Evolutionary conservation across 2,113 vertebrate species (phyloP).

Genomic region (Ophiodon elongatus): DNA sequence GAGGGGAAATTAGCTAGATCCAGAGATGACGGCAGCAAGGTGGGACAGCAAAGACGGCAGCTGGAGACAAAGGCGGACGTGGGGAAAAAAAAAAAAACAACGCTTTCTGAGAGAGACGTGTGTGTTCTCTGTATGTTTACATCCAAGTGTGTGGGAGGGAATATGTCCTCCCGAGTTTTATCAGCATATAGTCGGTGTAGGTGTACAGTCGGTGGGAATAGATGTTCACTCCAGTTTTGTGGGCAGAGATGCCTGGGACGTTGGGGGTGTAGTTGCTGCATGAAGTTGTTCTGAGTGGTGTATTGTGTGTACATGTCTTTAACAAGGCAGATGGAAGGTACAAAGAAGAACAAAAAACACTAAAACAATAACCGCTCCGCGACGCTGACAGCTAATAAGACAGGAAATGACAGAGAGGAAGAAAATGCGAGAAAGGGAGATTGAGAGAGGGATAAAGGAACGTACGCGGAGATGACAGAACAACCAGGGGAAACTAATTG

Average conservation of each 20-base stretch:
- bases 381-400: slow-evolving; percentile 67
- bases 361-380: slow-evolving; percentile 62
- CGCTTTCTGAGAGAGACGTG: background rate
- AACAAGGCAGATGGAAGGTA: slow-evolving; percentile 59
- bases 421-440: slow-evolving; percentile 44
- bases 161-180: slow-evolving; percentile 37
- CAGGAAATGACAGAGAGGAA: slow-evolving; percentile 68
- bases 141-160: slow-evolving; percentile 57
- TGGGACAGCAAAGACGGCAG: background rate
- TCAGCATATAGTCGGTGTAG: slow-evolving; percentile 56
- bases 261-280: slow-evolving; percentile 58
- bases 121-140: slow-evolving; percentile 57
- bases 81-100: background rate
- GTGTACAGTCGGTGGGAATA: slow-evolving; percentile 59
- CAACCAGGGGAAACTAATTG: slow-evolving; percentile 81
- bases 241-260: slow-evolving; percentile 51
- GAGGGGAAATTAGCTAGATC: slow-evolving; percentile 7
- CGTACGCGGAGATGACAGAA: slow-evolving; percentile 72
- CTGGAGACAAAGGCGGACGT: slow-evolving; percentile 8
- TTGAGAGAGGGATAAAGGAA: slow-evolving; percentile 73
- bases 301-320: slow-evolving; percentile 62
- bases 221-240: slow-evolving; percentile 49
- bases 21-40: slow-evolving; percentile 2
- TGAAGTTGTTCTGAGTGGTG: slow-evolving; percentile 47
- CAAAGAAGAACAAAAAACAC: slow-evolving; percentile 55